Evolutionary conservation across 1,140 invertebrate genomes (phyloP).

Genomic region (Drosophila sulfurigaster): DNA sequence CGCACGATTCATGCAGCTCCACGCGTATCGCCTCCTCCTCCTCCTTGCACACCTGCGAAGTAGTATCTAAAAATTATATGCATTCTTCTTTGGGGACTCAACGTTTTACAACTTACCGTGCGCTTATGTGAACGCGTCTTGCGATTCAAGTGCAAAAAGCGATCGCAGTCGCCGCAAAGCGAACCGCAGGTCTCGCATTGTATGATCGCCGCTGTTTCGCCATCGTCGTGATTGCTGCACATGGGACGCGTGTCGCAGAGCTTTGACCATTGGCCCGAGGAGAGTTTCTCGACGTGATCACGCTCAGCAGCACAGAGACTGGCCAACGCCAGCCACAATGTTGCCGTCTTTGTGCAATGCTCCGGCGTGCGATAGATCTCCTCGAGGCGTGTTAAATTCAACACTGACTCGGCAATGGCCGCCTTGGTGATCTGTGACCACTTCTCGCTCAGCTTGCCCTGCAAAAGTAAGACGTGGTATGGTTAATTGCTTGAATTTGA

Average conservation of each 20-base stretch:
- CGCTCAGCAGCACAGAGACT: slow-evolving; percentile 96
- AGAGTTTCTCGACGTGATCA: slow-evolving; percentile 94
- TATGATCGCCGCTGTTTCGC: slow-evolving; percentile 96
- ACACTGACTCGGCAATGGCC: slow-evolving; percentile 95
- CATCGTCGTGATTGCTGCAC: slow-evolving; percentile 99
- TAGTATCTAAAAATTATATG: background rate
- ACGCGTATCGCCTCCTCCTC: slow-evolving; percentile 97
- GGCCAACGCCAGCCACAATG: slow-evolving; percentile 96
- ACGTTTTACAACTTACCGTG: slow-evolving; percentile 86
- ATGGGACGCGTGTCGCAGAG: slow-evolving; percentile 86
- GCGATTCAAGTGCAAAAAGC: slow-evolving; percentile 96
- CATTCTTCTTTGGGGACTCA: background rate
- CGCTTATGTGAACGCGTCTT: slow-evolving; percentile 94
- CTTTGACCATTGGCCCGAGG: slow-evolving; percentile 90
- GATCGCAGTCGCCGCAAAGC: slow-evolving; percentile 97
- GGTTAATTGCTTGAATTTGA: too few species aligned
- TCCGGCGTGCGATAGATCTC: slow-evolving; percentile 90
- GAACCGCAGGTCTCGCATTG: slow-evolving; percentile 96
- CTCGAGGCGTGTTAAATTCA: slow-evolving; percentile 93
- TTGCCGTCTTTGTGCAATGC: slow-evolving; percentile 92
- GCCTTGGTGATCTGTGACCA: slow-evolving; percentile 96
- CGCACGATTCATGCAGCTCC: slow-evolving; percentile 98
- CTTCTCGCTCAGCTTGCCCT: slow-evolving; percentile 93
- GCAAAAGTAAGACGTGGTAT: background rate
- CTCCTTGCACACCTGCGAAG: slow-evolving; percentile 92